phyloP scores from a whole-genome alignment of 1,140 invertebrate species.

The Alviniconcha marisindica region DNA sequence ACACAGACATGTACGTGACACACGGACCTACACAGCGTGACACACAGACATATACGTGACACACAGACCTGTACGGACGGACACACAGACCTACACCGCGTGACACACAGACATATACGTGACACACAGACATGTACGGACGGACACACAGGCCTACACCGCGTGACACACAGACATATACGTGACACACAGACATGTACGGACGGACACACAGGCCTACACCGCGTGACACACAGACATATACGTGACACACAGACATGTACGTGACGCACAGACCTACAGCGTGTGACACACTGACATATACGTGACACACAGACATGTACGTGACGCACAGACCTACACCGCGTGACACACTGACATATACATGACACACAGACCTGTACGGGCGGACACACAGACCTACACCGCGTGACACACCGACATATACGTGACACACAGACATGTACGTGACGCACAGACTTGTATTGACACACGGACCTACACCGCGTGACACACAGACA shows the following conservation, averaged over 20 bases:
- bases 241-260: conserved; percentile 1
- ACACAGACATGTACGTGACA: too few species aligned
- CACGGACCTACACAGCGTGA: too few species aligned
- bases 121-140: too few species aligned
- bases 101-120: too few species aligned
- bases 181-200: neutral
- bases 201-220: conserved; percentile 1
- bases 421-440: conserved; percentile 6
- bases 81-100: neutral
- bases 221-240: neutral
- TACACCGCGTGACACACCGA: neutral
- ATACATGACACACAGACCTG: neutral
- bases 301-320: too few species aligned
- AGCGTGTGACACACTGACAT: neutral
- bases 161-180: too few species aligned
- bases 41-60: too few species aligned
- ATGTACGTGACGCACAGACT: neutral
- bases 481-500: neutral
- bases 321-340: too few species aligned
- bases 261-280: neutral
- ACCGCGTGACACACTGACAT: too few species aligned
- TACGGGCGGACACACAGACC: conserved; percentile 1
- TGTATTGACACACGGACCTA: neutral
- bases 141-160: too few species aligned
- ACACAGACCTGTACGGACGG: neutral